Percentiles rank a stretch among this genome's conserved stretches.
Evolutionary conservation across 2,113 vertebrate genomes (phyloP).

Genomic region (Galeopterus variegatus): DNA sequence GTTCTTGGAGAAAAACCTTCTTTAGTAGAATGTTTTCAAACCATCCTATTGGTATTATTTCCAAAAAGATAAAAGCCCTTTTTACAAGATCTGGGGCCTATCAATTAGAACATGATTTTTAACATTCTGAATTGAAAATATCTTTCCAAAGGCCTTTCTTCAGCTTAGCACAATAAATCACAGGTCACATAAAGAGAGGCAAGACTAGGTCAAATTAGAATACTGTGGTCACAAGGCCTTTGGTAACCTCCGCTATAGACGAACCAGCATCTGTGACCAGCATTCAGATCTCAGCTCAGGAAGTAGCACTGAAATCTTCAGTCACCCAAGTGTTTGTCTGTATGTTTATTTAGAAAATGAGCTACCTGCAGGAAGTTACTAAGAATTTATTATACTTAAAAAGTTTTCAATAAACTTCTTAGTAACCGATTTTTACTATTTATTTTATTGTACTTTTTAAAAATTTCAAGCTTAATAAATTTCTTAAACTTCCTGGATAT

Average conservation of each 20-base stretch:
- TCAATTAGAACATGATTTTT: neutral
- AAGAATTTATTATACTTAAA: neutral
- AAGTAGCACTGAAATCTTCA: neutral
- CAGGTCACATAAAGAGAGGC: neutral
- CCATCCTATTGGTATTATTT: neutral
- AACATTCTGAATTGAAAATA: neutral
- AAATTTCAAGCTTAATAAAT: neutral
- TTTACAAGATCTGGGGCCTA: neutral
- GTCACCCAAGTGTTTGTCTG: neutral
- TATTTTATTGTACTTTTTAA: neutral
- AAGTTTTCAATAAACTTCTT: neutral
- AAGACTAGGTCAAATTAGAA: neutral
- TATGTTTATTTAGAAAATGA: neutral
- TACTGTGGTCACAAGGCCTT: neutral
- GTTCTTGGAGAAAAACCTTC: neutral
- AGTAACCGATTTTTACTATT: neutral
- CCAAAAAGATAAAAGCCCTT: neutral
- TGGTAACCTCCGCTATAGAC: neutral
- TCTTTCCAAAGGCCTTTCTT: neutral
- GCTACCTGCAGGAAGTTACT: neutral
- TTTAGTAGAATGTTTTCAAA: neutral
- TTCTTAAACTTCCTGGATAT: neutral
- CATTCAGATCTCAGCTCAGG: fast-evolving
- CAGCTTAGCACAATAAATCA: neutral
- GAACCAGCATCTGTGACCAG: neutral